Conservation (phyloP, 2,888 invertebrate genomes). For the Steinernema carpocapsae region DNA sequence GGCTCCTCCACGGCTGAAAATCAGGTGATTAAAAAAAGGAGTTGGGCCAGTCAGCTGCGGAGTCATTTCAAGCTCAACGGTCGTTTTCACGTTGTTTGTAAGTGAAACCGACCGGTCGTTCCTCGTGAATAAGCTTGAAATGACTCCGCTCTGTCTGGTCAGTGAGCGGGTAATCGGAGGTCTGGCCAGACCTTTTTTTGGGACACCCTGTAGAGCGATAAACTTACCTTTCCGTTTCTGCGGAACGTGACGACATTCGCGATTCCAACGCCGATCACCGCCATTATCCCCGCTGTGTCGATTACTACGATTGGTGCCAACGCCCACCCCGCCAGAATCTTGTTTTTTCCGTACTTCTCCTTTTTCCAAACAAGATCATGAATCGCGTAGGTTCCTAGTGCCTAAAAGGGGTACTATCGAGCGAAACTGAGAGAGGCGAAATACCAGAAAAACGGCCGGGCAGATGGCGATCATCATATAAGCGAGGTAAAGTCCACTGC, state of each 20-base stretch:
- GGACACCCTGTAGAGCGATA: too few relatives aligned
- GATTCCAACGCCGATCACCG: background rate
- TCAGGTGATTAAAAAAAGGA: too few relatives aligned
- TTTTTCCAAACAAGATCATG: background rate
- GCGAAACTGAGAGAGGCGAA: background rate
- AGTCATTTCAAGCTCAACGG: background rate
- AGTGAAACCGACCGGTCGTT: too few relatives aligned
- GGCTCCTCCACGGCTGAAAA: slow-evolving; percentile 5
- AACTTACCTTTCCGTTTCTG: background rate
- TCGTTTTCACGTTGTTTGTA: too few relatives aligned
- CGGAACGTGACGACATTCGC: background rate
- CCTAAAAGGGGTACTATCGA: background rate
- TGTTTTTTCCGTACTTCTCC: background rate
- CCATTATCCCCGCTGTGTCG: background rate
- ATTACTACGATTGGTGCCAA: background rate
- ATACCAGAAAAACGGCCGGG: background rate
- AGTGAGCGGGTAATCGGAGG: too few relatives aligned
- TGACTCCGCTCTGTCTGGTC: too few relatives aligned
- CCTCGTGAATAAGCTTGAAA: too few relatives aligned
- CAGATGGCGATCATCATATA: slow-evolving; percentile 24
- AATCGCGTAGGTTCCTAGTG: background rate
- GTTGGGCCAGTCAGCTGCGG: background rate
- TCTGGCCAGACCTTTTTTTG: too few relatives aligned
- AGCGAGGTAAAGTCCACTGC: slow-evolving; percentile 1
- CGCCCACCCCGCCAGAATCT: background rate